Percentiles rank a stretch among this genome's conserved stretches.
Evolutionary conservation across 2,113 vertebrate species (phyloP).

Genomic region (Nyctibius bracteatus): DNA sequence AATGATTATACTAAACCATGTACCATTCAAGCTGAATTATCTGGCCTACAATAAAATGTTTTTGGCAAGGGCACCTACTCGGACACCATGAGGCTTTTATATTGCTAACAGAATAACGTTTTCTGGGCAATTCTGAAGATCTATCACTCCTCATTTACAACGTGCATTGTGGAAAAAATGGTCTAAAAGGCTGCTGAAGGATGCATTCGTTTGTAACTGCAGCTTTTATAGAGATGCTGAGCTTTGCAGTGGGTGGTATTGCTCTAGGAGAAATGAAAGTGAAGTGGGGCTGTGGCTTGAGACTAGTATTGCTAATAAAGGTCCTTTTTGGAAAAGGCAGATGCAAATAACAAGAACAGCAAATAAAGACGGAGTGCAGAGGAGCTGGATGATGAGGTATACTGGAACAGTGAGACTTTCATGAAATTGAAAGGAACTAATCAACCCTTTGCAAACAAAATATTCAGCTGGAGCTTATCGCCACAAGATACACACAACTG

Average conservation of each 20-base stretch:
- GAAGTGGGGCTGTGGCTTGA: not conserved
- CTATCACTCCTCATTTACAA: conserved; percentile 36
- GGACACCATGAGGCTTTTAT: conserved; percentile 40
- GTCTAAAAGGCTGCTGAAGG: conserved; percentile 34
- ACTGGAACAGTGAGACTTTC: not conserved
- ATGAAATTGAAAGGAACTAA: not conserved
- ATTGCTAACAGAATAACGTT: conserved; percentile 37
- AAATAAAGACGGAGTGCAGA: not conserved
- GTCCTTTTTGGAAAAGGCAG: not conserved
- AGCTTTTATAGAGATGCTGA: not conserved
- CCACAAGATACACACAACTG: not conserved
- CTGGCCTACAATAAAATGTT: conserved; percentile 50
- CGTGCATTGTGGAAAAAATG: conserved; percentile 24
- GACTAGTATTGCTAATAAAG: not conserved
- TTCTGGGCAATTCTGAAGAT: conserved; percentile 51
- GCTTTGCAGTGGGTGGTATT: conserved; percentile 14
- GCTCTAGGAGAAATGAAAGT: conserved; percentile 3
- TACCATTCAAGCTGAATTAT: conserved; percentile 52
- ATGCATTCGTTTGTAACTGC: conserved; percentile 28
- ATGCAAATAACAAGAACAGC: not conserved
- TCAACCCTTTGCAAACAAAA: not conserved
- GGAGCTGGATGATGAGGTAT: not conserved
- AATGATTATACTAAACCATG: conserved; percentile 33
- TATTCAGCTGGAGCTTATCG: not conserved
- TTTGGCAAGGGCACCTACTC: conserved; percentile 41